These are phyloP conservation scores for Orthosia cruda DNA, from an alignment of 2,888 invertebrate species.

Conservation along the genomic window DNA sequence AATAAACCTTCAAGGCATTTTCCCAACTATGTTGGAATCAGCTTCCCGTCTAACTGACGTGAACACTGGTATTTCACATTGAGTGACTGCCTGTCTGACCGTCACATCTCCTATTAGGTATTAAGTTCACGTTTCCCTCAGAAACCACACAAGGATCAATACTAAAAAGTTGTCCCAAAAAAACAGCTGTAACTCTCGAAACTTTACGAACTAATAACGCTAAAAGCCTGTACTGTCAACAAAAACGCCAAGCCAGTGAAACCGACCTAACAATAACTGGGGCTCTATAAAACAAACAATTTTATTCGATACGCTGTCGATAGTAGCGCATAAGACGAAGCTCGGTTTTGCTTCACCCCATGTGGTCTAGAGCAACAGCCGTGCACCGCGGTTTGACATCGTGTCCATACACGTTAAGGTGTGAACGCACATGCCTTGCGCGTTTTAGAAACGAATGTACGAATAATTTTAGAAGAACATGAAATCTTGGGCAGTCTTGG, in stretches of 20 bases:
- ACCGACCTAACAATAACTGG: conserved; percentile 10
- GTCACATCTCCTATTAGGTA: not conserved
- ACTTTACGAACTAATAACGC: conserved; percentile 9
- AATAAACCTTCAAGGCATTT: no score
- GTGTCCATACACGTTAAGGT: conserved; percentile 25
- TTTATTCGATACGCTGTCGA: conserved; percentile 34
- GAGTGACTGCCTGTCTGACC: not conserved
- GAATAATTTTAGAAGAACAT: not conserved
- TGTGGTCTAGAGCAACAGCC: conserved; percentile 51
- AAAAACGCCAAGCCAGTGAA: conserved; percentile 1
- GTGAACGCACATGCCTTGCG: not conserved
- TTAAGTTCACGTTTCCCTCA: not conserved
- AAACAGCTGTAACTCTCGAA: not conserved
- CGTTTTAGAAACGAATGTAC: not conserved
- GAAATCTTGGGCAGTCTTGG: not conserved
- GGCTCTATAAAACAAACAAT: conserved; percentile 23
- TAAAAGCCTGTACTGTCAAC: conserved; percentile 2
- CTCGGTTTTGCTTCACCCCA: conserved; percentile 47
- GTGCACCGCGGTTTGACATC: conserved; percentile 35
- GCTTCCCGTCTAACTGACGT: not conserved
- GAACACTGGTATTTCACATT: not conserved
- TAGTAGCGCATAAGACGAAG: conserved; percentile 25
- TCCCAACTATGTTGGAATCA: not conserved
- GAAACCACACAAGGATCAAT: not conserved
- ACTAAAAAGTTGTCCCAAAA: not conserved